Conservation (phyloP, 2,888 invertebrate species). For the Sphaerophoria taeniata region DNA sequence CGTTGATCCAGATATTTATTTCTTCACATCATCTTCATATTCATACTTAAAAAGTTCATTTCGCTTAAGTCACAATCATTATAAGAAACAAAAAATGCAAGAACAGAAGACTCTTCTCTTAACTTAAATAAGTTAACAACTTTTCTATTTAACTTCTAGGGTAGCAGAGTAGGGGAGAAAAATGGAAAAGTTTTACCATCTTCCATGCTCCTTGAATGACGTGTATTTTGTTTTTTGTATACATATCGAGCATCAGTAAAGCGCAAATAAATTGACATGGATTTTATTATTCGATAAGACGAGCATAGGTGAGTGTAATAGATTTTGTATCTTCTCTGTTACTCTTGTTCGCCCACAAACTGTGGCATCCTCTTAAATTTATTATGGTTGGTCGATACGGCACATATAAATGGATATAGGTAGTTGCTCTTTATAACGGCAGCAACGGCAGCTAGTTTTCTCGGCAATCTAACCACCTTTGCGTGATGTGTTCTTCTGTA, state of each 20-base stretch:
- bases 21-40: too few species aligned
- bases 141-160: too few species aligned
- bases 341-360: constrained; percentile 28
- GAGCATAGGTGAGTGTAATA: constrained; percentile 21
- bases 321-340: constrained; percentile 35
- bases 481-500: constrained; percentile 37
- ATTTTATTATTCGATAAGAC: constrained; percentile 48
- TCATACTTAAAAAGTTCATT: too few species aligned
- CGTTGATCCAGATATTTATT: too few species aligned
- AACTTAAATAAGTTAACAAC: too few species aligned
- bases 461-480: constrained; percentile 47
- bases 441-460: constrained; percentile 41
- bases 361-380: constrained; percentile 61
- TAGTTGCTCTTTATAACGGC: constrained; percentile 10
- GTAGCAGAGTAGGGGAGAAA: too few species aligned
- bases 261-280: constrained; percentile 63
- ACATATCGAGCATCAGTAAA: constrained; percentile 5
- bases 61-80: too few species aligned
- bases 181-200: too few species aligned
- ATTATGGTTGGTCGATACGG: constrained; percentile 66
- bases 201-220: too few species aligned
- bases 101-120: too few species aligned
- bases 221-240: too few species aligned
- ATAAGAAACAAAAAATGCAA: too few species aligned
- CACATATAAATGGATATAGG: constrained; percentile 56